These are phyloP conservation scores for Maccullochella peelii DNA, from an alignment of 2,113 vertebrate species.

Conservation along the genomic window DNA sequence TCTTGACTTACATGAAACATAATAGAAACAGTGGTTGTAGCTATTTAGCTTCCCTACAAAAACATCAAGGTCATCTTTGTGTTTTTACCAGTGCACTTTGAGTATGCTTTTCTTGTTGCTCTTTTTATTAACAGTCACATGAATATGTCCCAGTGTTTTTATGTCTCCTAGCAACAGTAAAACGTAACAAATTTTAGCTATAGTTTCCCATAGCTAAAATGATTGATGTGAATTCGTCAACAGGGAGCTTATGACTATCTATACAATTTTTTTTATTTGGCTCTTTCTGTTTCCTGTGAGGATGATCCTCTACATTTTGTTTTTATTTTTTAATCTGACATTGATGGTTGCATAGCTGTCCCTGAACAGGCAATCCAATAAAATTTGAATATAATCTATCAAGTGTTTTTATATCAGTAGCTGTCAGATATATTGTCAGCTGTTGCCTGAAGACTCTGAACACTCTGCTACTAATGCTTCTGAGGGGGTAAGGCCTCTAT, in stretches of 20 bases:
- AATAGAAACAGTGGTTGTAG: not conserved
- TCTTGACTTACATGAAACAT: not conserved
- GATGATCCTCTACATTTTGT: not conserved
- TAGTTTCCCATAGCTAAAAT: not conserved
- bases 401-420: conserved; percentile 6
- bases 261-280: not conserved
- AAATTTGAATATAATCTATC: conserved; percentile 19
- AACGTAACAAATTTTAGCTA: not conserved
- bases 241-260: not conserved
- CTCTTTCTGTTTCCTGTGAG: not conserved
- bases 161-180: conserved; percentile 14
- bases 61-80: not conserved
- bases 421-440: conserved; percentile 5
- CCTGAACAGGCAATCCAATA: not conserved
- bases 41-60: not conserved
- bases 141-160: not conserved
- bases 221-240: not conserved
- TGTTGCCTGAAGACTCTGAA: conserved; percentile 11
- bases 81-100: not conserved
- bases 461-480: not conserved
- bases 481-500: conserved; percentile 25
- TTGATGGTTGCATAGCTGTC: not conserved
- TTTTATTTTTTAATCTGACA: not conserved
- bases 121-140: not conserved
- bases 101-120: not conserved